Percentiles rank a stretch among this genome's conserved stretches.
Evolutionary conservation across 2,888 invertebrate species (phyloP).

Genomic region (Bugulina stolonifera): DNA sequence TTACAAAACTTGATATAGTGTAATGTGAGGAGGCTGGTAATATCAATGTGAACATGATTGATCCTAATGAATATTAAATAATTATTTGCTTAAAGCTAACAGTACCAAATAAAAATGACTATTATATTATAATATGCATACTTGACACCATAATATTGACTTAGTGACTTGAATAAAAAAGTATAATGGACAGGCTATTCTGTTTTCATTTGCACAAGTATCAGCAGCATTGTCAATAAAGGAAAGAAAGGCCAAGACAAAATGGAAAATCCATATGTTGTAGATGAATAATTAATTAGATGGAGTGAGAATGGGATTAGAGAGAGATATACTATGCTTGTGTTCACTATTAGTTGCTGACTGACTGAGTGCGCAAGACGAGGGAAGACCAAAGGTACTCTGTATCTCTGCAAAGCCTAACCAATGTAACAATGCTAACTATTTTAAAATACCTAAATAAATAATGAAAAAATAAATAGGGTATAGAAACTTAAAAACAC

Average conservation of each 20-base stretch:
- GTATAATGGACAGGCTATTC: not conserved
- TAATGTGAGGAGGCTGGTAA: no score
- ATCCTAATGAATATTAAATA: not conserved
- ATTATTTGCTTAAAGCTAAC: slow-evolving; percentile 23
- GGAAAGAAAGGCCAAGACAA: not conserved
- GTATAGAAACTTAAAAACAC: not conserved
- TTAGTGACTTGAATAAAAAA: not conserved
- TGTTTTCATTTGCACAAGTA: not conserved
- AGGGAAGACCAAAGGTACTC: not conserved
- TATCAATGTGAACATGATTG: slow-evolving; percentile 18
- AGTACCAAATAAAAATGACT: slow-evolving; percentile 6
- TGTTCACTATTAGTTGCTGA: no score
- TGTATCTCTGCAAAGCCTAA: no score
- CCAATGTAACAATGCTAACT: no score
- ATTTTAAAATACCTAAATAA: no score
- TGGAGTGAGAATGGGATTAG: not conserved
- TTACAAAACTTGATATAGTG: no score
- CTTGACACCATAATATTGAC: slow-evolving; percentile 15
- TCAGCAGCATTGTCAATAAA: no score
- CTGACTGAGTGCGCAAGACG: not conserved
- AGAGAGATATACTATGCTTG: no score
- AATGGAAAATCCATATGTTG: not conserved
- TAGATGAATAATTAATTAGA: not conserved
- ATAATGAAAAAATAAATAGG: no score
- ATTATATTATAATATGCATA: not conserved